Conservation (phyloP, 2,888 invertebrate species). For the Helicoverpa assulta region DNA sequence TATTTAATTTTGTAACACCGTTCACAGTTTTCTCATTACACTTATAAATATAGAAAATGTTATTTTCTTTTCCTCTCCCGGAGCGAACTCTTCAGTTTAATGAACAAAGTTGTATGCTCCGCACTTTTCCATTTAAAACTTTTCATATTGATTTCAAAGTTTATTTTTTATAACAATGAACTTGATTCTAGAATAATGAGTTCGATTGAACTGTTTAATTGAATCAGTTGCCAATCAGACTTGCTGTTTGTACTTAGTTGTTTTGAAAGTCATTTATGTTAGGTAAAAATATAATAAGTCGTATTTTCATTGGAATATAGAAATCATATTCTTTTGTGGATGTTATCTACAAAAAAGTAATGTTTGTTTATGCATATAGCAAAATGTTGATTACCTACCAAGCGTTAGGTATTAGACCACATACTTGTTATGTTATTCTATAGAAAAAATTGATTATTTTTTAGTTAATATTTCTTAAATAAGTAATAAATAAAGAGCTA, state of each 20-base stretch:
- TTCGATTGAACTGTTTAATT: slow-evolving; percentile 50
- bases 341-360: too few species aligned
- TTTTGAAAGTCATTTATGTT: slow-evolving; percentile 12
- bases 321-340: too few species aligned
- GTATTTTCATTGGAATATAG: background rate
- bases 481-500: too few species aligned
- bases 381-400: too few species aligned
- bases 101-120: slow-evolving; percentile 83
- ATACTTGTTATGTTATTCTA: too few species aligned
- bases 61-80: slow-evolving; percentile 73
- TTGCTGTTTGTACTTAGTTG: slow-evolving; percentile 11
- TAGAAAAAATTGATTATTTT: too few species aligned
- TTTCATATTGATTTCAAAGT: slow-evolving; percentile 81
- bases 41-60: slow-evolving; percentile 69
- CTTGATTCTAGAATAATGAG: slow-evolving; percentile 70
- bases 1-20: slow-evolving; percentile 63
- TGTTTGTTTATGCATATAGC: too few species aligned
- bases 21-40: slow-evolving; percentile 78
- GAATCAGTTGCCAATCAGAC: slow-evolving; percentile 20
- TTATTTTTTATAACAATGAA: slow-evolving; percentile 78
- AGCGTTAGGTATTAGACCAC: too few species aligned
- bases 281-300: background rate
- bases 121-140: slow-evolving; percentile 87
- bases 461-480: too few species aligned
- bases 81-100: slow-evolving; percentile 81